Percentiles rank a stretch among this genome's conserved stretches.
phyloP scores from a whole-genome alignment of 2,113 vertebrate species.

The Daboia siamensis region DNA sequence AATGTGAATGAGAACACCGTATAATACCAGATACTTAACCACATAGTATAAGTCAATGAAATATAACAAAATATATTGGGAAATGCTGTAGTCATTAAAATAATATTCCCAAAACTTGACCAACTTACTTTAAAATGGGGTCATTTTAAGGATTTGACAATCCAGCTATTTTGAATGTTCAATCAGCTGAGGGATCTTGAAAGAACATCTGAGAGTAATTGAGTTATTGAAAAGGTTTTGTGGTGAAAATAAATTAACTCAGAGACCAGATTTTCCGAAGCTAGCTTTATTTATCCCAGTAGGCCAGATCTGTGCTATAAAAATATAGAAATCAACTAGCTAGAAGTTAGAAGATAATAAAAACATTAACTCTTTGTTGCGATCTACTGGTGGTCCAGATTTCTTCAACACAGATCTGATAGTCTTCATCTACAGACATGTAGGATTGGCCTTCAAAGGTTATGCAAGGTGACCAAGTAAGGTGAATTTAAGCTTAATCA shows the following conservation, averaged over 20 bases:
- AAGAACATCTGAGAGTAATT: background rate
- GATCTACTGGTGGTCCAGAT: background rate
- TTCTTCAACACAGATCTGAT: background rate
- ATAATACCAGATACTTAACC: background rate
- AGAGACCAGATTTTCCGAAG: background rate
- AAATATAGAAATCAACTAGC: background rate
- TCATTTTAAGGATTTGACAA: background rate
- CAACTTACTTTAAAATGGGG: background rate
- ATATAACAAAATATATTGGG: background rate
- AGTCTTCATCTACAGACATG: background rate
- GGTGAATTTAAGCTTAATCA: too few species aligned
- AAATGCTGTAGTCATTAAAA: background rate
- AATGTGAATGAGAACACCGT: background rate
- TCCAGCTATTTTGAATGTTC: background rate
- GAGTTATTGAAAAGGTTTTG: background rate
- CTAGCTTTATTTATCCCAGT: too few species aligned
- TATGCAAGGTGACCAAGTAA: background rate
- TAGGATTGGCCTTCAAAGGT: background rate
- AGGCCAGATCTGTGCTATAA: background rate
- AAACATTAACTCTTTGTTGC: background rate
- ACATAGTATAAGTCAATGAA: background rate
- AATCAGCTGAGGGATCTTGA: background rate
- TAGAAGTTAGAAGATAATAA: background rate
- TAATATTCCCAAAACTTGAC: background rate
- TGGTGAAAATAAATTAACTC: background rate